Conservation (phyloP, 2,888 invertebrate species). For the Heliconius cydno region DNA sequence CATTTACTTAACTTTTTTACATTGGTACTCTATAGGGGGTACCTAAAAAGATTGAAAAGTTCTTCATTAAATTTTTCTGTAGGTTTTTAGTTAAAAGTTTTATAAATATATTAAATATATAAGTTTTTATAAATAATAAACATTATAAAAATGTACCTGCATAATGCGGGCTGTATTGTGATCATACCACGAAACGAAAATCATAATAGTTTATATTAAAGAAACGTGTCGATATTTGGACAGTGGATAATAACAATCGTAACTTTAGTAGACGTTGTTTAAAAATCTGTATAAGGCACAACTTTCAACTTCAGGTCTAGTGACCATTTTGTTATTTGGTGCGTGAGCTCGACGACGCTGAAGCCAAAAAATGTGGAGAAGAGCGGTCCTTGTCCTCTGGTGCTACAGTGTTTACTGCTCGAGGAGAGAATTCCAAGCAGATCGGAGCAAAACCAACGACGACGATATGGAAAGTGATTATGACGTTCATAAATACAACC, state of each 20-base stretch:
- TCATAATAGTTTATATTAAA: constrained; percentile 31
- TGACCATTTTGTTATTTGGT: constrained; percentile 40
- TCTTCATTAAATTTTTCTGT: too few species aligned
- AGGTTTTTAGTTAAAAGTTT: neutral
- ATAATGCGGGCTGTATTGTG: neutral
- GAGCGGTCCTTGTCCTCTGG: constrained; percentile 28
- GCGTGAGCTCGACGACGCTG: constrained; percentile 40
- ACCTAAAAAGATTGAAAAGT: too few species aligned
- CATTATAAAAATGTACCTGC: neutral
- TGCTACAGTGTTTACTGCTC: constrained; percentile 32
- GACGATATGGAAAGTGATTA: constrained; percentile 33
- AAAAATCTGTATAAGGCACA: constrained; percentile 43
- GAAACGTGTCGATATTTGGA: constrained; percentile 39
- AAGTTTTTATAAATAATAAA: neutral
- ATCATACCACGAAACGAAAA: neutral
- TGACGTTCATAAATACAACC: constrained; percentile 31
- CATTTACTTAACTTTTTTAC: too few species aligned
- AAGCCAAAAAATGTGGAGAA: constrained; percentile 37
- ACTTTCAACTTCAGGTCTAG: constrained; percentile 32
- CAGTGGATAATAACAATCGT: constrained; percentile 42
- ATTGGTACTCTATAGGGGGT: too few species aligned
- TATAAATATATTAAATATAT: neutral
- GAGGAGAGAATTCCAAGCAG: constrained; percentile 17
- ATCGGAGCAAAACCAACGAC: constrained; percentile 25
- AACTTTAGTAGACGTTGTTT: constrained; percentile 43